Conservation (phyloP, 2,797 vertebrate species). For the Peromyscus nudipes region DNA sequence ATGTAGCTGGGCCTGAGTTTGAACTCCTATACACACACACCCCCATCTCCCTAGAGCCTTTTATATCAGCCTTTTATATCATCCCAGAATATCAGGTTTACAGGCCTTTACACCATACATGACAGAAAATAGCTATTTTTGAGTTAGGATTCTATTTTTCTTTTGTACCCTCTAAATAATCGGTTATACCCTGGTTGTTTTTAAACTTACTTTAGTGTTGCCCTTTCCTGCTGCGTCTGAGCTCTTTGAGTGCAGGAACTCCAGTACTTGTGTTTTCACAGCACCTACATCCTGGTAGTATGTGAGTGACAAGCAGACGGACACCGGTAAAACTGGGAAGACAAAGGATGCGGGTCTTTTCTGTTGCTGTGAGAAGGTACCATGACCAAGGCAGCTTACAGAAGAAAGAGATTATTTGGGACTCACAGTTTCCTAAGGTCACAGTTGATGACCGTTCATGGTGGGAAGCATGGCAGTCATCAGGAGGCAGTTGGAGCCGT, state of each 20-base stretch:
- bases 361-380: background rate
- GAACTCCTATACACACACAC: background rate
- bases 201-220: background rate
- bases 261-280: background rate
- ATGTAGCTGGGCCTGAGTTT: background rate
- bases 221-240: conserved; percentile 5
- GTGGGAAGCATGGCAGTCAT: background rate
- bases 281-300: background rate
- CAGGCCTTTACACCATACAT: background rate
- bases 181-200: background rate
- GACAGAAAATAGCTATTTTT: conserved; percentile 20
- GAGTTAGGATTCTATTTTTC: background rate
- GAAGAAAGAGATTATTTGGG: background rate
- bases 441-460: background rate
- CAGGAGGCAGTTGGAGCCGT: background rate
- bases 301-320: background rate
- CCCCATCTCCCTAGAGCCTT: background rate
- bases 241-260: background rate
- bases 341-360: background rate
- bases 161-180: background rate
- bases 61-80: too few species aligned
- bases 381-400: background rate
- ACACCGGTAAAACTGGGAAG: background rate
- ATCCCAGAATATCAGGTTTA: too few species aligned
- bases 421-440: background rate